These are phyloP conservation scores for Pleuronectes platessa DNA, from an alignment of 2,113 vertebrate species.

Conservation along the genomic window DNA sequence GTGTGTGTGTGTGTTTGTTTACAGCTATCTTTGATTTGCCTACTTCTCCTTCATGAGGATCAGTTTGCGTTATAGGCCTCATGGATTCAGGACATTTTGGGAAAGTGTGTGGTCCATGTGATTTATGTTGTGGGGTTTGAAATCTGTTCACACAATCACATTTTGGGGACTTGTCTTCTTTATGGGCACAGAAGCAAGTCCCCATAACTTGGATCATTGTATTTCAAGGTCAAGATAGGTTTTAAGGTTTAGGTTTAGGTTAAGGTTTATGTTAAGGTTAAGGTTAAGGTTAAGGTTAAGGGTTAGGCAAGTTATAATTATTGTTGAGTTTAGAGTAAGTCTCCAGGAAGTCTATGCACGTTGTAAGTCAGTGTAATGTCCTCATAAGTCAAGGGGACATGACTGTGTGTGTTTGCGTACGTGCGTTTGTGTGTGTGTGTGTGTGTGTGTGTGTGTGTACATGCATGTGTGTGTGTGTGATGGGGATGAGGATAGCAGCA, in stretches of 20 bases:
- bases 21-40: not conserved
- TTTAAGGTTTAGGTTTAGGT: no score
- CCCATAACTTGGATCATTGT: not conserved
- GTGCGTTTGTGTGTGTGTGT: not conserved
- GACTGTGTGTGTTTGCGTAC: not conserved
- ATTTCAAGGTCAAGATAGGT: not conserved
- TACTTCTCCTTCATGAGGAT: not conserved
- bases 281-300: no score
- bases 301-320: no score
- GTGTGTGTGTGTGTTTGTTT: not conserved
- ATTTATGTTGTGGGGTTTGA: not conserved
- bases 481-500: constrained; percentile 22
- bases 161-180: not conserved
- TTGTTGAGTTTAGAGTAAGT: no score
- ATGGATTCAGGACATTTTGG: not conserved
- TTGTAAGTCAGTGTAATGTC: not conserved
- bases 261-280: no score
- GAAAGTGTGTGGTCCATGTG: not conserved
- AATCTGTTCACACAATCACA: not conserved
- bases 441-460: not conserved
- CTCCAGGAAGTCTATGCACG: no score
- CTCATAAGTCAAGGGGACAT: not conserved
- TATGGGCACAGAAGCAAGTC: not conserved
- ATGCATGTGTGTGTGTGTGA: not conserved
- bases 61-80: not conserved